Conservation (phyloP, 2,113 vertebrate species). For the Xiphophorus couchianus region DNA sequence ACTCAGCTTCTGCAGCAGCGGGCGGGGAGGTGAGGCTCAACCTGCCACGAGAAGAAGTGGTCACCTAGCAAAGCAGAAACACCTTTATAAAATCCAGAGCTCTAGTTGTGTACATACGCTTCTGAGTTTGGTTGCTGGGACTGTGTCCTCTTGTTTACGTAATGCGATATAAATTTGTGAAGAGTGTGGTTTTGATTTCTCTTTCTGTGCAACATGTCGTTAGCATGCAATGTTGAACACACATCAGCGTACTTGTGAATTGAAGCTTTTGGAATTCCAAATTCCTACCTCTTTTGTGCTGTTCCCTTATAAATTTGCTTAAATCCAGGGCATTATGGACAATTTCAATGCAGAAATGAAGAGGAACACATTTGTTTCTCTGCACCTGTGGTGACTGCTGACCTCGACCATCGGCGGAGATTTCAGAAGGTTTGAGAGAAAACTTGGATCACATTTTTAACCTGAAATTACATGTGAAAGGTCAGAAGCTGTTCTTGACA, state of each 20-base stretch:
- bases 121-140: conserved; percentile 35
- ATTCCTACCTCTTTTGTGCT: conserved; percentile 60
- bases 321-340: conserved; percentile 59
- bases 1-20: conserved; percentile 65
- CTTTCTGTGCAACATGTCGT: conserved; percentile 47
- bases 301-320: conserved; percentile 37
- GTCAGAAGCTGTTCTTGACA: conserved; percentile 31
- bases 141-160: conserved; percentile 49
- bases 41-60: conserved; percentile 72
- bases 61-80: conserved; percentile 54
- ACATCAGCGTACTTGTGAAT: conserved; percentile 37
- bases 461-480: conserved; percentile 50
- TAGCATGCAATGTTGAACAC: conserved; percentile 60
- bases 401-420: conserved; percentile 21
- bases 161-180: conserved; percentile 53
- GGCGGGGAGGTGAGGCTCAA: conserved; percentile 76
- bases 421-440: conserved; percentile 30
- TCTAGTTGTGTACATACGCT: conserved; percentile 58
- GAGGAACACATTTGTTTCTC: conserved; percentile 7
- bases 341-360: conserved; percentile 25
- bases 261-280: conserved; percentile 41
- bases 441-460: conserved; percentile 26
- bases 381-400: conserved; percentile 15
- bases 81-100: conserved; percentile 22
- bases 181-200: conserved; percentile 44